Conservation (phyloP, 2,888 invertebrate genomes). For the Erynnis tages region DNA sequence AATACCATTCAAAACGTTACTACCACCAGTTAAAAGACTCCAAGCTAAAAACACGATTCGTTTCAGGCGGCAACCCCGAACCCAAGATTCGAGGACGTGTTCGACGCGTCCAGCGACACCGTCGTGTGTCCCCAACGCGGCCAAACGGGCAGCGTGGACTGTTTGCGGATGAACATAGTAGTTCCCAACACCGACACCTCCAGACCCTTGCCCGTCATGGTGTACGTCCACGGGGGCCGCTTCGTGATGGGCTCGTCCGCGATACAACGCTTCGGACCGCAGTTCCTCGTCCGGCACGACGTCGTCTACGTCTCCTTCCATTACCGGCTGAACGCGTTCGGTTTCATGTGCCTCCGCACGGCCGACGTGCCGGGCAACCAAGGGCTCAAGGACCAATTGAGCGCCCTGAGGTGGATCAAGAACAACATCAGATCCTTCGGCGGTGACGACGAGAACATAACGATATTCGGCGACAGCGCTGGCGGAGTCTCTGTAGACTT, state of each 20-base stretch:
- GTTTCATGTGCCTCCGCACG: constrained; percentile 57
- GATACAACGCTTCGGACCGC: constrained; percentile 45
- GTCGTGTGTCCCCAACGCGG: constrained; percentile 51
- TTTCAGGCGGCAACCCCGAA: constrained; percentile 46
- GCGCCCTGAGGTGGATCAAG: constrained; percentile 56
- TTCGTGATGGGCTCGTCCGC: constrained; percentile 44
- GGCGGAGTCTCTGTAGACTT: constrained; percentile 49
- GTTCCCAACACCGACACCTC: constrained; percentile 46
- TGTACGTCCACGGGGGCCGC: constrained; percentile 55
- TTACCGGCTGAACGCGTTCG: constrained; percentile 57
- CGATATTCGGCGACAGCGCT: constrained; percentile 56
- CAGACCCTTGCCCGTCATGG: constrained; percentile 49
- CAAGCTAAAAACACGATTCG: too few species aligned
- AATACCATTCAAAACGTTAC: too few species aligned
- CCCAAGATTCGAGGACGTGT: constrained; percentile 44
- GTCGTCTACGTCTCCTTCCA: constrained; percentile 56
- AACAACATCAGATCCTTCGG: constrained; percentile 56
- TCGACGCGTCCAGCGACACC: constrained; percentile 54
- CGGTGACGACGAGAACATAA: constrained; percentile 51
- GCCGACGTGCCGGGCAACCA: constrained; percentile 55
- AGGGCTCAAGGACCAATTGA: constrained; percentile 56
- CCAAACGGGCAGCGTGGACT: constrained; percentile 45
- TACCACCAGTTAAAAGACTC: too few species aligned
- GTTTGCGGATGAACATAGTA: constrained; percentile 53
- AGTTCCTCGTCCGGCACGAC: constrained; percentile 49